Evolutionary conservation across 2,797 vertebrate genomes (phyloP).

Genomic region (Halcyon leucocephala): DNA sequence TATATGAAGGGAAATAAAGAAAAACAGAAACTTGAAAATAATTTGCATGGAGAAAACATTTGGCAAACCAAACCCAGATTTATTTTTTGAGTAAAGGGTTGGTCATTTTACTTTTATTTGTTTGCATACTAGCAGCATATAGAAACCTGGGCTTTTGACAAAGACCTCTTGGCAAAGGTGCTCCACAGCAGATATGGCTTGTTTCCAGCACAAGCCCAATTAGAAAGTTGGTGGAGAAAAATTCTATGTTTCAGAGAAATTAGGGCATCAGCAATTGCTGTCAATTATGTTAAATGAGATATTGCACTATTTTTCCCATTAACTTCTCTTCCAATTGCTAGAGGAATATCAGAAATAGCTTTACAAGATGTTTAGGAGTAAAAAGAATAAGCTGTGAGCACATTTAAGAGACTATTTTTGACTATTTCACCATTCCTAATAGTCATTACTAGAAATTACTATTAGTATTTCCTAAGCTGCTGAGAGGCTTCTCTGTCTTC

Average conservation of each 20-base stretch:
- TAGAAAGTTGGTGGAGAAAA: neutral
- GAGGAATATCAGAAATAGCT: neutral
- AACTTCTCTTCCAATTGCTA: neutral
- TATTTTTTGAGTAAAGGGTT: neutral
- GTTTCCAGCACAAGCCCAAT: neutral
- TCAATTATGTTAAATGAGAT: neutral
- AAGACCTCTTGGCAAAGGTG: neutral
- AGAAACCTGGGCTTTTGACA: neutral
- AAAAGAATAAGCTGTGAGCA: neutral
- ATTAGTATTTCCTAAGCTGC: neutral
- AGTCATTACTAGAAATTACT: neutral
- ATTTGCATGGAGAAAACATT: neutral
- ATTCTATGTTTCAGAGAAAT: neutral
- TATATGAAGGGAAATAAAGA: neutral
- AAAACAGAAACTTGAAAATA: constrained; percentile 7
- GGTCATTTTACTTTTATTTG: neutral
- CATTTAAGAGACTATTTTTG: neutral
- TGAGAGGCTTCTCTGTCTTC: neutral
- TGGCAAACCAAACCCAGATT: neutral
- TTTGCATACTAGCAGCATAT: neutral
- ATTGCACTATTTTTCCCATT: neutral
- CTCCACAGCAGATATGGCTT: neutral
- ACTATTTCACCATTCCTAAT: neutral
- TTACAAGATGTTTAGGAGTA: neutral
- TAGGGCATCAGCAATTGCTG: neutral